Percentiles rank a stretch among this genome's conserved stretches.
Evolutionary conservation across 2,113 vertebrate species (phyloP).

Genomic region (Halichoeres trimaculatus): DNA sequence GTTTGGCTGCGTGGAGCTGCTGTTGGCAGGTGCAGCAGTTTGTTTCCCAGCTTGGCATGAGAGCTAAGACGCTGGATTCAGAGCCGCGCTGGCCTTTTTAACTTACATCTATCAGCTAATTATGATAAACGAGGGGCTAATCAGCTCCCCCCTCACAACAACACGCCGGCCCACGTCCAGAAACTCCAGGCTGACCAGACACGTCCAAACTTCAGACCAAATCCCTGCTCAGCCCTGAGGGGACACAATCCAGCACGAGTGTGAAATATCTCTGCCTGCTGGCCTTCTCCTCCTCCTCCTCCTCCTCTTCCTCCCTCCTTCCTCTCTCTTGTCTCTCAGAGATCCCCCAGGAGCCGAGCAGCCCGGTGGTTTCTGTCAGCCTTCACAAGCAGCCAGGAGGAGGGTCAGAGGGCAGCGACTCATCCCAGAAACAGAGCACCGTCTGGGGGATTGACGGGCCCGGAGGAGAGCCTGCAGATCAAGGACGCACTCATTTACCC

Average conservation of each 20-base stretch:
- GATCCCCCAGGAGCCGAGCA: conserved; percentile 21
- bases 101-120: conserved; percentile 42
- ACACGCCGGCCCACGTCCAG: neutral
- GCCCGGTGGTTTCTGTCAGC: conserved; percentile 50
- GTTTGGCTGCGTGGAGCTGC: conserved; percentile 14
- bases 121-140: conserved; percentile 31
- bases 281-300: neutral
- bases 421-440: conserved; percentile 56
- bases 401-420: conserved; percentile 50
- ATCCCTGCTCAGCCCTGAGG: conserved; percentile 3
- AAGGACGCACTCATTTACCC: conserved; percentile 37
- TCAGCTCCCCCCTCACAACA: conserved; percentile 19
- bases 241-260: neutral
- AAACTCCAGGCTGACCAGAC: conserved; percentile 16
- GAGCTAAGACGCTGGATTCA: conserved; percentile 18
- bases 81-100: conserved; percentile 21
- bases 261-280: conserved; percentile 23
- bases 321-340: neutral
- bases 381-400: conserved; percentile 36
- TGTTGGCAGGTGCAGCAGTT: conserved; percentile 33
- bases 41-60: conserved; percentile 52
- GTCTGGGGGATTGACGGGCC: conserved; percentile 35
- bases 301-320: neutral
- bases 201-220: conserved; percentile 9
- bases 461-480: conserved; percentile 40